These are phyloP conservation scores for Trogon surrucura DNA, from an alignment of 2,113 vertebrate species.

Conservation along the genomic window DNA sequence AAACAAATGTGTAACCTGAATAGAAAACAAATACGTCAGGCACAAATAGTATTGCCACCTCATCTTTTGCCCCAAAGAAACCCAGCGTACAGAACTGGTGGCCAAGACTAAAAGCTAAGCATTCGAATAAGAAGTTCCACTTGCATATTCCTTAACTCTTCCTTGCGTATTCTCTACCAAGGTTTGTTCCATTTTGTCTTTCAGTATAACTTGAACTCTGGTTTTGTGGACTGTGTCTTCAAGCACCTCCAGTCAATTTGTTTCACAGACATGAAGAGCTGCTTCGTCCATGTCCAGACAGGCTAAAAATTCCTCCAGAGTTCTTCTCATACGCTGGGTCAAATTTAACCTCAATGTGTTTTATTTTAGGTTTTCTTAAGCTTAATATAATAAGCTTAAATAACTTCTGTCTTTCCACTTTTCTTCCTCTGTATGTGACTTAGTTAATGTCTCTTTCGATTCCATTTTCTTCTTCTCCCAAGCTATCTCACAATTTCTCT, in stretches of 20 bases:
- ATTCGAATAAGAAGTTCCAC: not conserved
- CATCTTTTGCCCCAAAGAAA: not conserved
- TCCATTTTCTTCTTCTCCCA: not conserved
- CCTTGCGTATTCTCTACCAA: not conserved
- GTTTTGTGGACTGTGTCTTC: not conserved
- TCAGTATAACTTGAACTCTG: not conserved
- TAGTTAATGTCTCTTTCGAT: not conserved
- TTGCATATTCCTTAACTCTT: not conserved
- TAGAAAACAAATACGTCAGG: conserved; percentile 24
- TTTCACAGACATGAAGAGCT: not conserved
- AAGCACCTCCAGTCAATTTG: not conserved
- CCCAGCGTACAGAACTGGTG: not conserved
- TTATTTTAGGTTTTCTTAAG: not conserved
- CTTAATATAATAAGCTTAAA: not conserved
- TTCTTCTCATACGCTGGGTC: not conserved
- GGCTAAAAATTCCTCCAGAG: not conserved
- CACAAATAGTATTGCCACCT: not conserved
- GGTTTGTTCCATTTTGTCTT: not conserved
- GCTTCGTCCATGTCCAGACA: not conserved
- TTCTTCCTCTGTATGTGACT: not conserved
- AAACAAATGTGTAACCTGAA: conserved; percentile 85
- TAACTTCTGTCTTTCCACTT: not conserved
- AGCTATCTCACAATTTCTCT: not conserved
- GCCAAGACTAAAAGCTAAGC: not conserved
- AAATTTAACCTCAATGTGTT: not conserved